Evolutionary conservation across 2,888 invertebrate genomes (phyloP).

Genomic region (Epistrophe grossulariae): DNA sequence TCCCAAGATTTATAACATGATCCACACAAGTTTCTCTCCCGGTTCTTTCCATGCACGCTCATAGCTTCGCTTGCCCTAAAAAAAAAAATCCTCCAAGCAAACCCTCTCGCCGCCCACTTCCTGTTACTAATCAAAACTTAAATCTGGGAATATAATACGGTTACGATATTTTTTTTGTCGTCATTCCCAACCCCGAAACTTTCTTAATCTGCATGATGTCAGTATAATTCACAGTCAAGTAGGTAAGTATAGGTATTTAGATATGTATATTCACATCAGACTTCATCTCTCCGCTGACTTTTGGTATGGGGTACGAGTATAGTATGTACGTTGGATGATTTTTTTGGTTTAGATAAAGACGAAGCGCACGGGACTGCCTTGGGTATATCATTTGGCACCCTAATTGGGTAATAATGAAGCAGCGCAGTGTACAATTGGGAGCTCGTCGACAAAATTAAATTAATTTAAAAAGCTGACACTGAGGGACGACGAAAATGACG

Average conservation of each 20-base stretch:
- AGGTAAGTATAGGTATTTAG: not conserved
- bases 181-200: conserved; percentile 27
- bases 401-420: conserved; percentile 73
- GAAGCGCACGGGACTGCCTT: conserved; percentile 38
- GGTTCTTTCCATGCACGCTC: no score
- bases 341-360: conserved; percentile 31
- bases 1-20: conserved; percentile 27
- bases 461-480: conserved; percentile 65
- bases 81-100: not conserved
- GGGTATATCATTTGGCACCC: conserved; percentile 62
- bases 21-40: not conserved
- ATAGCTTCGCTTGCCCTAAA: not conserved
- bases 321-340: not conserved
- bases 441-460: conserved; percentile 64
- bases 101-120: conserved; percentile 6
- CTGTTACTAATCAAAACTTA: conserved; percentile 65
- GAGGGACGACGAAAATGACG: not conserved
- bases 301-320: not conserved
- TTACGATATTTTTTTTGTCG: conserved; percentile 16
- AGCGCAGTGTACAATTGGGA: conserved; percentile 48
- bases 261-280: conserved; percentile 22
- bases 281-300: conserved; percentile 12
- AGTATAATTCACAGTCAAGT: conserved; percentile 36
- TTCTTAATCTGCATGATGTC: conserved; percentile 57
- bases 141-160: conserved; percentile 61